Base-by-base conservation (phyloP, 2,113 vertebrate species). In the Malurus melanocephalus region DNA sequence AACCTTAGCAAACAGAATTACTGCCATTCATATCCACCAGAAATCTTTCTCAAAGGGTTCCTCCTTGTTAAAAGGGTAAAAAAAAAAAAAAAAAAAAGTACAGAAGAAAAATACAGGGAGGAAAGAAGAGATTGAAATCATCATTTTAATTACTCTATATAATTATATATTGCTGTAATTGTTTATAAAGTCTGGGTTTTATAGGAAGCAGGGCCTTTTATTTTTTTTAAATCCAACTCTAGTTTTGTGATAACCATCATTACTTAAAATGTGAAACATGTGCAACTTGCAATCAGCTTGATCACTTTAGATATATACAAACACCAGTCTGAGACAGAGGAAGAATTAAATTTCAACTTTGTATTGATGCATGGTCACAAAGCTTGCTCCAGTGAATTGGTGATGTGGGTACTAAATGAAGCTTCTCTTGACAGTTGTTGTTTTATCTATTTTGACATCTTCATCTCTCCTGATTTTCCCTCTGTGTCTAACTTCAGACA, bases 151-250 rank as follows among this genome's bases (percentile, higher is more conserved):
- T 93, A 56, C 82, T 51, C 33, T 55, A 3, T 76, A 59, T 85
- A 84, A 87, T 91, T 94, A 78, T 83, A 56, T 78, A 75, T 92
- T 71, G 26, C 24, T 86, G 45, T 71, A 87, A 62, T 66, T 92
- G 26, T 91, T 91, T 95, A 88, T 48, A 62, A 80, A 73, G 40
- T 73, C 82, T 94, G 57, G 46, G 60, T 87, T 92, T 79, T 83
- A 85, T 80, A 73, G 56, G 80, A 95, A 92, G 26, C 16, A 83
- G 38, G 20, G 4, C 3, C 6, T 61, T 79, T 89, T 59, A 33
- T 49, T 65, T 46, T 38, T 38, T 38, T 38, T 38, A 38, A 80
- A 55, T 61, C 16, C 24, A 88, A 3, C 16, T 68, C 28, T 55
- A 55, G 52, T 43, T 16, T 86, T 65, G 59, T 67, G 80, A 92